Conservation (phyloP, 2,888 invertebrate genomes). For the Drosophila villosipedis region DNA sequence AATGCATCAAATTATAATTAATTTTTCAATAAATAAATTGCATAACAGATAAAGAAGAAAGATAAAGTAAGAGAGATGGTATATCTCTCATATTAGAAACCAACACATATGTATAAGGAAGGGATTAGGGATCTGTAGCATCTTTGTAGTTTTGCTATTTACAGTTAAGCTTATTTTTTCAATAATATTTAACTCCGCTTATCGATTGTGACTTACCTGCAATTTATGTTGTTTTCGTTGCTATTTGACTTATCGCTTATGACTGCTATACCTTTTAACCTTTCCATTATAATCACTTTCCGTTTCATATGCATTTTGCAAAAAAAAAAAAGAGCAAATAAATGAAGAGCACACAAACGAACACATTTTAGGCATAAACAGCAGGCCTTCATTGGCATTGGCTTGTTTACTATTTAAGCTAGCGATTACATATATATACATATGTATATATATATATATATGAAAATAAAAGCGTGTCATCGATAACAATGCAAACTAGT, state of each 20-base stretch:
- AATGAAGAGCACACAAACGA: background rate
- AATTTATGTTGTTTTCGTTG: background rate
- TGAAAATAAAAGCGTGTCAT: background rate
- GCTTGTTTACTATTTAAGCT: background rate
- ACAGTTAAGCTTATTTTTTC: background rate
- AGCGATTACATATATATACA: background rate
- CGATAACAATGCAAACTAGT: conserved; percentile 12
- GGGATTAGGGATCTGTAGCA: background rate
- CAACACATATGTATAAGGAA: too few species aligned
- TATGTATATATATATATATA: background rate
- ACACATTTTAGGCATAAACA: background rate
- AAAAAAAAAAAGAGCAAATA: too few species aligned
- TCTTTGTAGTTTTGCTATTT: background rate
- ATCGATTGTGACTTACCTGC: background rate
- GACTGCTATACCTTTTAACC: background rate
- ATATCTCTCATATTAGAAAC: too few species aligned
- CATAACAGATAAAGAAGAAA: too few species aligned
- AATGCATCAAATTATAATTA: too few species aligned
- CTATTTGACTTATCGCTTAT: background rate
- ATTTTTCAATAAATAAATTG: too few species aligned
- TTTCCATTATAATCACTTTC: background rate
- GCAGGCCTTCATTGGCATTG: background rate
- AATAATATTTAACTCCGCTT: background rate
- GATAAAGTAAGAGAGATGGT: too few species aligned
- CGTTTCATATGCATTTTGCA: background rate